These are phyloP conservation scores for Varanus salvator DNA, from an alignment of 2,113 vertebrate genomes.

Conservation along the genomic window DNA sequence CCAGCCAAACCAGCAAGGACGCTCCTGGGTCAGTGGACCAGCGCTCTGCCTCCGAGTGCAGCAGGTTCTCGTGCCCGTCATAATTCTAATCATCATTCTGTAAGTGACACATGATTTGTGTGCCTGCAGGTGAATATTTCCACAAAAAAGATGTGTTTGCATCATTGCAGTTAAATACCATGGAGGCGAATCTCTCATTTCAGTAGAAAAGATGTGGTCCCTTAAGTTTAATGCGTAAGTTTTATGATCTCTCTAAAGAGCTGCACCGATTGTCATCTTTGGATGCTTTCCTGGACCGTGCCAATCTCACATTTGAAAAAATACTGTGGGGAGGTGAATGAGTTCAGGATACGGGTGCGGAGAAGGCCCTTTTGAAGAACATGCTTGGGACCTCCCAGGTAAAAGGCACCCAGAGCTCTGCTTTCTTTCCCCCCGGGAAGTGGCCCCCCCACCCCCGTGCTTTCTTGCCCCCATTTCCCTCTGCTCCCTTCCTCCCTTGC, in stretches of 20 bases:
- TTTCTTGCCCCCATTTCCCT: not conserved
- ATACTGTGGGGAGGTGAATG: not conserved
- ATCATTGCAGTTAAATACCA: not conserved
- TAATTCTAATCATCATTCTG: not conserved
- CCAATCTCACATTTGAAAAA: not conserved
- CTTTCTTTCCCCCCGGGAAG: not conserved
- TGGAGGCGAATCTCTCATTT: not conserved
- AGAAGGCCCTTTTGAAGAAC: not conserved
- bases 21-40: not conserved
- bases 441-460: rapidly evolving
- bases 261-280: slow-evolving; percentile 9
- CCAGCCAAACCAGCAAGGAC: no score
- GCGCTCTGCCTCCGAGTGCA: no score
- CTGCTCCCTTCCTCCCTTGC: not conserved
- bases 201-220: not conserved
- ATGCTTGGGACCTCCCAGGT: no score
- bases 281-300: not conserved
- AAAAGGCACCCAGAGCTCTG: not conserved
- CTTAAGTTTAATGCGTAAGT: not conserved
- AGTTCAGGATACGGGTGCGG: not conserved
- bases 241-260: slow-evolving; percentile 22
- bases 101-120: not conserved
- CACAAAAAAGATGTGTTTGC: not conserved
- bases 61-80: not conserved
- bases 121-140: not conserved